Evolutionary conservation across 2,797 vertebrate genomes (phyloP).

Genomic region (Falco novaeseelandiae): DNA sequence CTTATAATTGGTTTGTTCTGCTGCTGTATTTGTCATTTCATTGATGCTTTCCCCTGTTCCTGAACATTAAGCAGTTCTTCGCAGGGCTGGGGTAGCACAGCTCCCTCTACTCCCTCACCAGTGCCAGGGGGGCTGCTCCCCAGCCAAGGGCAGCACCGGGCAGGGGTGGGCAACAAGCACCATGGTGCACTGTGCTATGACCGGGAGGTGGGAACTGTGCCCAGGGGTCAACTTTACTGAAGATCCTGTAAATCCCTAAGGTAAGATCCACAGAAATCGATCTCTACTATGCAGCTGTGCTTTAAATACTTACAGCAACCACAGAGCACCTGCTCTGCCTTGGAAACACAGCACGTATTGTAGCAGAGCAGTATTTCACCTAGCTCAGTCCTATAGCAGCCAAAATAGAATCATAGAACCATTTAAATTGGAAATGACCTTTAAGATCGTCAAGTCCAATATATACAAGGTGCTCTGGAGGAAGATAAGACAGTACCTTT

Average conservation of each 20-base stretch:
- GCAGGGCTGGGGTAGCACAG: neutral
- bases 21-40: neutral
- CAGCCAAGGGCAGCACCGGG: neutral
- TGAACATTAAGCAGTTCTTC: neutral
- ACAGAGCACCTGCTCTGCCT: neutral
- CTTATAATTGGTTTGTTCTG: neutral
- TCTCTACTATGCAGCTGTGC: neutral
- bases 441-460: too few species aligned
- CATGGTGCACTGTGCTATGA: fast-evolving
- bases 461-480: neutral
- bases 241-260: neutral
- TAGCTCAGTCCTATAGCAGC: neutral
- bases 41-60: neutral
- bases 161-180: too few species aligned
- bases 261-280: neutral
- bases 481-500: neutral
- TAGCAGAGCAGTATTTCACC: neutral
- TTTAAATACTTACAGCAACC: neutral
- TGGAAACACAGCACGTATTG: neutral
- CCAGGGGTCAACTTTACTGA: neutral
- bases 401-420: neutral
- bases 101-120: neutral
- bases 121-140: neutral
- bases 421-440: too few species aligned
- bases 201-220: neutral